Evolutionary conservation across 2,888 invertebrate genomes (phyloP), one percentile per base, ranked within the genome.

Genomic region (Hirtodrosophila trivittata): DNA sequence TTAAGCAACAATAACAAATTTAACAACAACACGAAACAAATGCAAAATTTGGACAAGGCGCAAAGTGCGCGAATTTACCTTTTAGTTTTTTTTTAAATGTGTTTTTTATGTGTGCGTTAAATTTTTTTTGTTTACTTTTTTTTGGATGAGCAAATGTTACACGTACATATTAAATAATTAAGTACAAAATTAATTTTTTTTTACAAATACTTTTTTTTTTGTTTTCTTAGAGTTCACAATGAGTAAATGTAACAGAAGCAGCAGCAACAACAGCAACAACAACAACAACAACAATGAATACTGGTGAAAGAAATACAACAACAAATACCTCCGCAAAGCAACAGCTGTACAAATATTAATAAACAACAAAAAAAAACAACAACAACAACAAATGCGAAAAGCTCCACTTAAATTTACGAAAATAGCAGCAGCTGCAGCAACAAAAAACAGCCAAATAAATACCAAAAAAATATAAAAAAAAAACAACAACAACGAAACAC

Each of bases 281-380:
- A 59, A 21, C 45, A 51, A 47, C 46, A 60, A 42, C 42, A 41
- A 41, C 49, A 42, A 59, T 35, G 42, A 52, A 18, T 21, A 30
- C 32, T 37, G 18, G 74, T 49, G 58, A 57, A 33, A 16, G 18
- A 16, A 25, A 16, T 47, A 63, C 39, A 81, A 59, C 71, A 68
- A 64, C 54, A 75, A 60, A 37, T 78, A 85, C 78, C 78, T 77
- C 86, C 55, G 43, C 46, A 45, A 3, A 37, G 52, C 49, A 75
- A 70, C 75, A 78, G 63, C 83, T 80, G 78, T 85, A 85, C 83
- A 85, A 80, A 80, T 85, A 69, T 78, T 73, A 57, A 64, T 42
- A 46, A 60, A 80, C 35, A 57, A 65, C 18, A 35, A 67, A 47
- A 47, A 13, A 49, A 56, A 42, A 25, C 6, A 50, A 43, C 12